Conservation (phyloP, 2,797 vertebrate genomes). For the Microctenopoma steveboyesi region DNA sequence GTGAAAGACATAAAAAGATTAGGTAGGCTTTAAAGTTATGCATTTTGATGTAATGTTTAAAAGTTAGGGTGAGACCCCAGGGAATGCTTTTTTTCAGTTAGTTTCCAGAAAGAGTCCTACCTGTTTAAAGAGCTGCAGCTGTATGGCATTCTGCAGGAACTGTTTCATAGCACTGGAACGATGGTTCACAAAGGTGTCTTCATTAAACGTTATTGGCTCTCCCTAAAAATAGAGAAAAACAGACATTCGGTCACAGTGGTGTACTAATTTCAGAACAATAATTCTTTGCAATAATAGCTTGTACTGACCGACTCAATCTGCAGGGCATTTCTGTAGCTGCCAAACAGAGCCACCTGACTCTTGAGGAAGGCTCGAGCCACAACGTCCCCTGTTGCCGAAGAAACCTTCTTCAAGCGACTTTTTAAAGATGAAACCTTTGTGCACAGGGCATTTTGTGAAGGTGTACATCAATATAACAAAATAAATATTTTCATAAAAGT, state of each 20-base stretch:
- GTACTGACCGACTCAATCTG: slow-evolving; percentile 92
- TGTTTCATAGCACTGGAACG: slow-evolving; percentile 94
- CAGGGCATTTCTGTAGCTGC: slow-evolving; percentile 95
- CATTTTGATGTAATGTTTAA: background rate
- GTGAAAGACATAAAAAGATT: too few species aligned
- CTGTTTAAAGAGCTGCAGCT: slow-evolving; percentile 98
- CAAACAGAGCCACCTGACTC: slow-evolving; percentile 94
- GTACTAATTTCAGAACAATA: too few species aligned
- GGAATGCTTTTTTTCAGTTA: background rate
- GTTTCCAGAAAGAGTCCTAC: slow-evolving; percentile 62
- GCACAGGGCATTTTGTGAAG: too few species aligned
- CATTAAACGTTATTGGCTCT: slow-evolving; percentile 95
- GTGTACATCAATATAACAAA: background rate
- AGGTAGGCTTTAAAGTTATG: too few species aligned
- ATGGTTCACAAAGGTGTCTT: slow-evolving; percentile 93
- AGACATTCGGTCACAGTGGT: background rate
- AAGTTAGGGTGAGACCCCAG: background rate
- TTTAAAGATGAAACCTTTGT: slow-evolving; percentile 92
- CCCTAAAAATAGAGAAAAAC: slow-evolving; percentile 79
- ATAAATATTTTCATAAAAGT: background rate
- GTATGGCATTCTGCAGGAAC: slow-evolving; percentile 96
- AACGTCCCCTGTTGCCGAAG: slow-evolving; percentile 91
- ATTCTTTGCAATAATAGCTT: background rate
- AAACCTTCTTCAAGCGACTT: slow-evolving; percentile 94
- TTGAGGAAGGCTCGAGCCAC: slow-evolving; percentile 95